A percentile compares a stretch with the other conserved stretches of the same genome.
Conservation (phyloP, 2,888 invertebrate species). For the Alloplasta piceator region DNA sequence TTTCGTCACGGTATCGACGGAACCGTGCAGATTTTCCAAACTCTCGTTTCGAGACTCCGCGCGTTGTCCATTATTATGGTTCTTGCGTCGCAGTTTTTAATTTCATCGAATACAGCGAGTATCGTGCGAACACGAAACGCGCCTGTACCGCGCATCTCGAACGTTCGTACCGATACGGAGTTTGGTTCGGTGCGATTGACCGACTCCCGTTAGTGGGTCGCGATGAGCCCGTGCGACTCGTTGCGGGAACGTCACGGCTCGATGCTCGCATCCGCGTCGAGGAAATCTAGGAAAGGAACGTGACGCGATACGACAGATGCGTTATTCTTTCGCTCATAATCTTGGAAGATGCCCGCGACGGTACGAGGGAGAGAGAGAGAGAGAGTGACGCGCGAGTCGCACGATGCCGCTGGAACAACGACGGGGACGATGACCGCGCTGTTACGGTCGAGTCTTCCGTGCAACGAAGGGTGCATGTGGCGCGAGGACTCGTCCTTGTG, state of each 20-base stretch:
- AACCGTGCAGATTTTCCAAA: background rate
- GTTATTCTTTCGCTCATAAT: conserved; percentile 45
- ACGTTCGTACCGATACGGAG: too few species aligned
- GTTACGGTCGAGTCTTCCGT: conserved; percentile 69
- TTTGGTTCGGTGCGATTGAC: background rate
- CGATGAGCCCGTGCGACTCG: background rate
- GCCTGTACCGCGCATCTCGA: too few species aligned
- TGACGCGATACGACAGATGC: conserved; percentile 20
- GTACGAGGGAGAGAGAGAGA: too few species aligned
- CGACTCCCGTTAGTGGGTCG: background rate
- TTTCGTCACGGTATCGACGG: too few species aligned
- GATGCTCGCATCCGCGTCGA: conserved; percentile 50
- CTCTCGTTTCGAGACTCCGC: conserved; percentile 23
- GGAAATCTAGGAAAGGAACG: conserved; percentile 28
- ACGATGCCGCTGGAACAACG: background rate
- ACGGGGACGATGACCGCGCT: conserved; percentile 64
- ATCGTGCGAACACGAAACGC: too few species aligned
- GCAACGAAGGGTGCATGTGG: conserved; percentile 82
- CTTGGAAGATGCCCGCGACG: background rate
- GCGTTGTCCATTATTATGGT: too few species aligned
- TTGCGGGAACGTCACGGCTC: conserved; percentile 35
- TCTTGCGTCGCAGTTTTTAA: too few species aligned
- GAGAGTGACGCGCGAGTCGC: too few species aligned
- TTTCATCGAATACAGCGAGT: too few species aligned
- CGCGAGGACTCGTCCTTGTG: conserved; percentile 82